Evolutionary conservation across 1,140 invertebrate genomes (phyloP).

Genomic region (Ladona fulva): DNA sequence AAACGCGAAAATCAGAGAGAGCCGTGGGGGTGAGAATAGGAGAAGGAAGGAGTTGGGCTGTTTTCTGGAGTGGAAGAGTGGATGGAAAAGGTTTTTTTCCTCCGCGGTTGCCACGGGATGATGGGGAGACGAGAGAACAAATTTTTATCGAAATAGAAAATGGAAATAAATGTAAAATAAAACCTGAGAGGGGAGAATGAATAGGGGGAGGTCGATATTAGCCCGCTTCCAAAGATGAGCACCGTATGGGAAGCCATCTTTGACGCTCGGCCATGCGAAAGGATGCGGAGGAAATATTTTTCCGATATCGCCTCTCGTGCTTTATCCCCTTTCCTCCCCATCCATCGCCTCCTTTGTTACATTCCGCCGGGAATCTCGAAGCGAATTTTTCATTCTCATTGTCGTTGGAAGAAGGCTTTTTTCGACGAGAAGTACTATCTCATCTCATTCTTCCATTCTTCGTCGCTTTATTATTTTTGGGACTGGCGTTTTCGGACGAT

Average conservation of each 20-base stretch:
- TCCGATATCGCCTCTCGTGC: not conserved
- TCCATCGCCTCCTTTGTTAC: not conserved
- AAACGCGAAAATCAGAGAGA: not conserved
- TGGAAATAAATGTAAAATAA: not conserved
- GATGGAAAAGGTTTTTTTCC: not conserved
- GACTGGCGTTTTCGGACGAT: too few species aligned
- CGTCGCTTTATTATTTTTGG: too few species aligned
- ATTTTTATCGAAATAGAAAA: not conserved
- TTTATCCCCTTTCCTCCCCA: not conserved
- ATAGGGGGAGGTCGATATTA: not conserved
- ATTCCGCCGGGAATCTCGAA: not conserved
- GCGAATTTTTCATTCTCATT: not conserved
- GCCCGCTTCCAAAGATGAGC: not conserved
- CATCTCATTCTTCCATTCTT: too few species aligned
- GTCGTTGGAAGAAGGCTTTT: not conserved
- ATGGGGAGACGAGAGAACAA: not conserved
- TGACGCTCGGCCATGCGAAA: not conserved
- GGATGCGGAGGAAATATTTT: not conserved
- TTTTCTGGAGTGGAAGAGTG: not conserved
- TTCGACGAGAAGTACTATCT: too few species aligned
- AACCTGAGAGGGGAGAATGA: not conserved
- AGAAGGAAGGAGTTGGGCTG: not conserved
- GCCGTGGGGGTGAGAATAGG: not conserved
- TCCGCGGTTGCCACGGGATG: not conserved
- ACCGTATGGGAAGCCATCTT: conserved; percentile 7